A percentile compares a stretch with the other conserved stretches of the same genome.
These are phyloP conservation scores for Promerops cafer DNA, from an alignment of 2,113 vertebrate genomes.

Conservation along the genomic window DNA sequence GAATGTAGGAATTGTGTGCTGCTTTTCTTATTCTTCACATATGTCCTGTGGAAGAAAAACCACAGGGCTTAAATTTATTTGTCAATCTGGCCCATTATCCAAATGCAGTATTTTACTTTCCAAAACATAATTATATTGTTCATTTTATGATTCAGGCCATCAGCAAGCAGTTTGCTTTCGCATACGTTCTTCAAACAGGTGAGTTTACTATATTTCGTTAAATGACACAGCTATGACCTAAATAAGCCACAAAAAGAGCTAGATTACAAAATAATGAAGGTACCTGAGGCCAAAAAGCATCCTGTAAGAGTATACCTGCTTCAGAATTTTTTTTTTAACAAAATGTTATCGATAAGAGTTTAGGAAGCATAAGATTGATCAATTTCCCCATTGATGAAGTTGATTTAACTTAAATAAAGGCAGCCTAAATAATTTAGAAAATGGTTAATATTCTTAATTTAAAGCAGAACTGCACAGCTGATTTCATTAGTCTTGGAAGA, in stretches of 20 bases:
- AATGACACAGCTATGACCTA: background rate
- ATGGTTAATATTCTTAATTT: background rate
- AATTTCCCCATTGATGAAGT: background rate
- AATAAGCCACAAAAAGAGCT: background rate
- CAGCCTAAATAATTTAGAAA: background rate
- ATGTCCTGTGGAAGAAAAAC: background rate
- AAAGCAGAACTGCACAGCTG: background rate
- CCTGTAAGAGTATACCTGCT: background rate
- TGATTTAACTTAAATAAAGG: background rate
- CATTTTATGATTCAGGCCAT: slow-evolving; percentile 79
- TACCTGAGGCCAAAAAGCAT: background rate
- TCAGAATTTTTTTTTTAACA: background rate
- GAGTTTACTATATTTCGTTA: slow-evolving; percentile 31
- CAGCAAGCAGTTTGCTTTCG: slow-evolving; percentile 85
- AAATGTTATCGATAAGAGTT: background rate
- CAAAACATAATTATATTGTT: slow-evolving; percentile 41
- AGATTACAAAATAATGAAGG: background rate
- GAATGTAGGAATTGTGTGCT: background rate
- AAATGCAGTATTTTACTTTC: background rate
- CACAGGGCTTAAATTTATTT: background rate
- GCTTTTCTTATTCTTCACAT: background rate
- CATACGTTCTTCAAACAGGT: slow-evolving; percentile 96
- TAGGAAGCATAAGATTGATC: background rate
- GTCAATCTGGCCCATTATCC: background rate
- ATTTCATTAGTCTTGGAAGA: background rate